Base-by-base conservation (phyloP, 2,113 vertebrate genomes). In the Hemicordylus capensis region DNA sequence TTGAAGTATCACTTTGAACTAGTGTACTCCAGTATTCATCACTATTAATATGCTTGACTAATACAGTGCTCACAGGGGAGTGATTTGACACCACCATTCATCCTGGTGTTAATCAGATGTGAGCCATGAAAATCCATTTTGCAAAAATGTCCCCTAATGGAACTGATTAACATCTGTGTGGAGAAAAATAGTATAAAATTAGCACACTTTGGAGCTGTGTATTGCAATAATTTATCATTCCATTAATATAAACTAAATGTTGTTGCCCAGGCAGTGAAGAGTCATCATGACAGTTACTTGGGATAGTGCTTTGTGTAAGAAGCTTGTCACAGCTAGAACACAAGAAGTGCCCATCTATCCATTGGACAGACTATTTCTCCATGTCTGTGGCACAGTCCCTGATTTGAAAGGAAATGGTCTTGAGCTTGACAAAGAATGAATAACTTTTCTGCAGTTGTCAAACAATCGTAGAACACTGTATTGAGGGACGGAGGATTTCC, bases 111-210 rank as follows among this genome's bases (percentile, higher is more conserved):
- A 46, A 78, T 46, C 63, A 72, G 80, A 39, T 70, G 69, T 22
- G 17, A 31, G 28, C 54, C 54, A 61, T 73, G 54, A n/a, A 83
- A 59, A 46, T 59, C 51, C 22, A 12, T 28, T 76, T 58, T 70
- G 4, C n/a, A 17, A 72, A 39, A 77, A 46, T 70, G 31, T 4
- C 8, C 26, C 42, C 22, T 44, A 26, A 6, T 54, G 37, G 66
- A 70, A 28, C 34, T 85, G n/a, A 78, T 85, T 78, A 70, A 79
- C 76, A 72, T 79, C 63, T 85, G 84, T 84, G 37, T 66, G 39
- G 22, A 58, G 54, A 76, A 79, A n/a, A 34, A 61, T 46, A 37
- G 56, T 37, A 70, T 2, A 37, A 59, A 26, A 76, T 78, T 69
- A 69, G 19, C 83, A 64, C 34, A 70, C 63, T 85, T 85, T n/a